Conservation (phyloP, 2,888 invertebrate genomes). For the Campopleginae sp. region DNA sequence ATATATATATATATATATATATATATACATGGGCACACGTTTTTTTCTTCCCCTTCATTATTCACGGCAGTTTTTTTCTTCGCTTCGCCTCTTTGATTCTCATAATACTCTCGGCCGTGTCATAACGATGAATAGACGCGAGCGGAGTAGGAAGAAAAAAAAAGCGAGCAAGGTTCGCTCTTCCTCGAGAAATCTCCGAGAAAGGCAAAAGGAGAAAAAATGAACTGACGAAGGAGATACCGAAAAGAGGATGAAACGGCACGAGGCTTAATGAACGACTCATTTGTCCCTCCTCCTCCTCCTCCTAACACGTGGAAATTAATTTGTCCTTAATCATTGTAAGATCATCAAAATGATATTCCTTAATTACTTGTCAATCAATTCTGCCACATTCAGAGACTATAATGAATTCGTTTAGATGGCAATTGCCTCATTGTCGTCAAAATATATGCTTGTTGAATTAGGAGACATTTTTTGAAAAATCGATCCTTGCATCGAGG, state of each 20-base stretch:
- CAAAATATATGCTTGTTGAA: not conserved
- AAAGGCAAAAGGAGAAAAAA: slow-evolving; percentile 6
- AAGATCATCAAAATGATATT: slow-evolving; percentile 36
- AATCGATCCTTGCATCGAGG: not conserved
- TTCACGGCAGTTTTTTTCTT: slow-evolving; percentile 34
- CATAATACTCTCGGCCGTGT: slow-evolving; percentile 48
- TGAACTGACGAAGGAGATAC: not conserved
- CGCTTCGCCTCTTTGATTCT: slow-evolving; percentile 33
- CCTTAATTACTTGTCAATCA: not conserved
- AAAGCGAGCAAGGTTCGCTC: not conserved
- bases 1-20: no score
- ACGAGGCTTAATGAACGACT: slow-evolving; percentile 41
- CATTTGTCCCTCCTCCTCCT: slow-evolving; percentile 40
- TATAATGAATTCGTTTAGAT: slow-evolving; percentile 17
- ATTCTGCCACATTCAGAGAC: not conserved
- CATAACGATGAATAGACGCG: slow-evolving; percentile 58
- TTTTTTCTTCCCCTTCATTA: slow-evolving; percentile 35
- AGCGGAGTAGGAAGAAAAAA: slow-evolving; percentile 20
- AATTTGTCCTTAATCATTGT: slow-evolving; percentile 37
- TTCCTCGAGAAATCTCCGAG: slow-evolving; percentile 28
- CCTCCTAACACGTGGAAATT: slow-evolving; percentile 28
- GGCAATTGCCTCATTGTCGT: slow-evolving; percentile 6
- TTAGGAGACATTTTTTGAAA: not conserved
- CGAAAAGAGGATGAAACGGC: slow-evolving; percentile 16
- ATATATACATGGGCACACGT: no score